phyloP scores from a whole-genome alignment of 2,113 vertebrate species.

The Daubentonia madagascariensis region DNA sequence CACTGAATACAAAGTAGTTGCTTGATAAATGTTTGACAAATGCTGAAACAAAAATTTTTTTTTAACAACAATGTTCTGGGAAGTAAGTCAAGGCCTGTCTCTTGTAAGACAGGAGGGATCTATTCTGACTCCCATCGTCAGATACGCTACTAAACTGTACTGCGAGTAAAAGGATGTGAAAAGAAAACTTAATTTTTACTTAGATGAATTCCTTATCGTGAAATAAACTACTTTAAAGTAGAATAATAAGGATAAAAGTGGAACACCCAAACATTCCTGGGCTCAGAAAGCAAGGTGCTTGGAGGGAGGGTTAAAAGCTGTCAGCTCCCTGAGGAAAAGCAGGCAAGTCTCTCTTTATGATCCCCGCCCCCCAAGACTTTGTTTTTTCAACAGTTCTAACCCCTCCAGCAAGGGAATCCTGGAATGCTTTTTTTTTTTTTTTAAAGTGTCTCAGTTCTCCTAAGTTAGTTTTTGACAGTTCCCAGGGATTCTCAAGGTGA shows the following conservation, averaged over 20 bases:
- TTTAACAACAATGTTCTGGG: not conserved
- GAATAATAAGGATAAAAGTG: not conserved
- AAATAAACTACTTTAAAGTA: not conserved
- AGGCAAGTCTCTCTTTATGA: conserved; percentile 77
- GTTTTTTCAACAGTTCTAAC: conserved; percentile 61
- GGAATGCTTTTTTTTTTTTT: conserved; percentile 33
- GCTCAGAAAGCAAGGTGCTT: conserved; percentile 21
- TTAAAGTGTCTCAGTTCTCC: conserved; percentile 57
- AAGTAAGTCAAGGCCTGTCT: no score
- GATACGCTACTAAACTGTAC: not conserved
- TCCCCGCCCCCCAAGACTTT: conserved; percentile 58
- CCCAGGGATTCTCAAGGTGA: conserved; percentile 73
- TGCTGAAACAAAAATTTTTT: not conserved
- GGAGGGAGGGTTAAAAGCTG: conserved; percentile 69
- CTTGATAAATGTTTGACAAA: not conserved
- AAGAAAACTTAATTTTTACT: conserved; percentile 27
- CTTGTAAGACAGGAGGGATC: not conserved
- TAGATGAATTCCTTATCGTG: not conserved
- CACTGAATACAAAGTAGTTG: not conserved
- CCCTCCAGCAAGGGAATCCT: conserved; percentile 69
- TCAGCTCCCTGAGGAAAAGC: conserved; percentile 70
- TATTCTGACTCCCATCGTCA: not conserved
- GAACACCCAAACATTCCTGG: not conserved
- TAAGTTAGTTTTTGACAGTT: conserved; percentile 80
- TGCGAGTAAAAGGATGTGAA: not conserved